Base-by-base conservation (phyloP, 92 coral and sea anemone species). In the Phymanthus crucifer region DNA sequence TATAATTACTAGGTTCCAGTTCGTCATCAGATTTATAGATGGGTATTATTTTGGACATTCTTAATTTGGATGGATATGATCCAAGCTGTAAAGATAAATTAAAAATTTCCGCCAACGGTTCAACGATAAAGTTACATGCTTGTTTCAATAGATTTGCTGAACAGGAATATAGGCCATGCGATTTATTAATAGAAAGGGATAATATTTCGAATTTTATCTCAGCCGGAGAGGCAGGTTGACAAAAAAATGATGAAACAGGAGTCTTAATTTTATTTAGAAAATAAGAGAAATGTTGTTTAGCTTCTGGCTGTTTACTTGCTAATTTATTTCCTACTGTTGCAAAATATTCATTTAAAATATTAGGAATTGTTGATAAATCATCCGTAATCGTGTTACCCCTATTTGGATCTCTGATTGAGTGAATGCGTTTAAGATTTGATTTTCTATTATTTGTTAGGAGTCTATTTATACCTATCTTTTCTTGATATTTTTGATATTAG, bases 271-370 rank as follows among this genome's bases (percentile, higher is more conserved):
- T 36, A 58, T 80, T 68, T 35, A 72, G 48, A 72, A 52, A 72
- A 26, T 80, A 35, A 31, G 75, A 76, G 37, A 64, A 71, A 78
- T 65, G 74, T 40, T 70, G 72, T 78, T 70, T 46, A 33, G 76
- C 75, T 31, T 50, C 78, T 43, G 81, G 85, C 32, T 80, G 71
- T 43, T 86, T 74, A 32, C 38, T 73, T 40, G 77, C 75, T 66
- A 86, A 79, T 45, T 82, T 86, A 45, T 73, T 74, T 67, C 89
- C 89, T 38, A 79, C 80, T n/a, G 84, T 71, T 58, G 85, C 85
- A 85, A 85, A 85, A 78, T 72, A 85, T 12, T 78, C 74, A 40
- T 84, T 84, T 56, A 84, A n/a, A 37, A 73, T 85, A 68, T 85
- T 73, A 26, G 85, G 64, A 32, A 79, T 72, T 56, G 46, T 34